These are phyloP conservation scores for Rhynchotus rufescens DNA, from an alignment of 2,797 vertebrate genomes.

Conservation along the genomic window DNA sequence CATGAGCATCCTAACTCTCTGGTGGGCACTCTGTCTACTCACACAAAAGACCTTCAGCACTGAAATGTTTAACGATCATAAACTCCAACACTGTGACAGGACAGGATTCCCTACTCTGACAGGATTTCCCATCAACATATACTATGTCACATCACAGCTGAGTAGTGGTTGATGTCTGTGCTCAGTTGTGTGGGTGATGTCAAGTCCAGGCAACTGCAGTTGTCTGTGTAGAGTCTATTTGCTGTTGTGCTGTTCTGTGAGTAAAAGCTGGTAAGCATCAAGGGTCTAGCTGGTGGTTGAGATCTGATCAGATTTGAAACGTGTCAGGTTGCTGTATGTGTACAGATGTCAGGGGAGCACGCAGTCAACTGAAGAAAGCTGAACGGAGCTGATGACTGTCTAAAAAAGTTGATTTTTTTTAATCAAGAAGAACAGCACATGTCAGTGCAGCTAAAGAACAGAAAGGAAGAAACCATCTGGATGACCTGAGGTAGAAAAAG, in stretches of 20 bases:
- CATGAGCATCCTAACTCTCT: background rate
- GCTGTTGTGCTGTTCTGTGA: background rate
- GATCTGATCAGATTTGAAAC: conserved; percentile 24
- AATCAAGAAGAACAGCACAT: conserved; percentile 27
- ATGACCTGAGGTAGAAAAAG: conserved; percentile 19
- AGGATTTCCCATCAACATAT: background rate
- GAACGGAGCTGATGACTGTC: conserved; percentile 31
- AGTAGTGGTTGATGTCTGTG: background rate
- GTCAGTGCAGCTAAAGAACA: conserved; percentile 9
- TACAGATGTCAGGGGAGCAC: background rate
- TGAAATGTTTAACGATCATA: background rate
- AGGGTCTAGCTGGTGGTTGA: background rate
- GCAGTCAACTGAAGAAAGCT: conserved; percentile 9
- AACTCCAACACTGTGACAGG: background rate
- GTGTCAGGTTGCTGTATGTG: background rate
- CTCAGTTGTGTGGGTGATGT: background rate
- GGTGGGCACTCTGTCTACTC: background rate
- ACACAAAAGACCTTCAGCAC: background rate
- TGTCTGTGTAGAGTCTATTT: background rate
- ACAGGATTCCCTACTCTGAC: background rate
- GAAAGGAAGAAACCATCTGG: background rate
- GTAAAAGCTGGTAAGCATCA: background rate
- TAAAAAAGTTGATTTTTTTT: conserved; percentile 37
- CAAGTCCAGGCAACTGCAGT: background rate
- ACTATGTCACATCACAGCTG: background rate